A percentile compares a stretch with the other conserved stretches of the same genome.
phyloP scores from a whole-genome alignment of 2,888 invertebrate species.

The Acleris holmiana region DNA sequence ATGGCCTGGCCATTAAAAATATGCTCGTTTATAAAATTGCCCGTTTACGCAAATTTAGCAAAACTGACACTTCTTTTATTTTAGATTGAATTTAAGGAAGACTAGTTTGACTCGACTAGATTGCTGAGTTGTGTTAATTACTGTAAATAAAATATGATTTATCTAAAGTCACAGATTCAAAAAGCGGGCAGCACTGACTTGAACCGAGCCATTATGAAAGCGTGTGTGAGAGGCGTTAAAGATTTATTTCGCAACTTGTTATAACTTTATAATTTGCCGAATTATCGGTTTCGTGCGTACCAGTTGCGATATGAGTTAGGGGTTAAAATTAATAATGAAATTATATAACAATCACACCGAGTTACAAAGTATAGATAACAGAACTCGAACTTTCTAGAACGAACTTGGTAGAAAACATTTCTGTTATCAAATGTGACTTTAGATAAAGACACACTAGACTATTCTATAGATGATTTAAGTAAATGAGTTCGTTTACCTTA shows the following conservation, averaged over 20 bases:
- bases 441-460: not conserved
- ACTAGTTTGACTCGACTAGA: no score
- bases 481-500: no score
- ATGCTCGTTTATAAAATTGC: no score
- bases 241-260: slow-evolving; percentile 81
- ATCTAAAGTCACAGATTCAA: slow-evolving; percentile 27
- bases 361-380: slow-evolving; percentile 14
- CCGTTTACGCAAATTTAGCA: no score
- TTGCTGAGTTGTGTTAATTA: no score
- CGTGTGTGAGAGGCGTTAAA: slow-evolving; percentile 58
- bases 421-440: not conserved
- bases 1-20: no score
- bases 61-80: no score
- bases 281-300: slow-evolving; percentile 46
- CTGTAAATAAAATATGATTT: no score
- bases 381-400: not conserved
- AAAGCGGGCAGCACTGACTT: slow-evolving; percentile 55
- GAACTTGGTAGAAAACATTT: not conserved
- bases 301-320: slow-evolving; percentile 17
- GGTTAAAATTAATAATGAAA: slow-evolving; percentile 30
- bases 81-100: no score
- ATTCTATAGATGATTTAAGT: no score
- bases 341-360: slow-evolving; percentile 6
- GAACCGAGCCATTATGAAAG: slow-evolving; percentile 47
- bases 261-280: slow-evolving; percentile 78